These are phyloP conservation scores for Bemisia tabaci DNA, from an alignment of 1,140 invertebrate genomes.

Conservation along the genomic window DNA sequence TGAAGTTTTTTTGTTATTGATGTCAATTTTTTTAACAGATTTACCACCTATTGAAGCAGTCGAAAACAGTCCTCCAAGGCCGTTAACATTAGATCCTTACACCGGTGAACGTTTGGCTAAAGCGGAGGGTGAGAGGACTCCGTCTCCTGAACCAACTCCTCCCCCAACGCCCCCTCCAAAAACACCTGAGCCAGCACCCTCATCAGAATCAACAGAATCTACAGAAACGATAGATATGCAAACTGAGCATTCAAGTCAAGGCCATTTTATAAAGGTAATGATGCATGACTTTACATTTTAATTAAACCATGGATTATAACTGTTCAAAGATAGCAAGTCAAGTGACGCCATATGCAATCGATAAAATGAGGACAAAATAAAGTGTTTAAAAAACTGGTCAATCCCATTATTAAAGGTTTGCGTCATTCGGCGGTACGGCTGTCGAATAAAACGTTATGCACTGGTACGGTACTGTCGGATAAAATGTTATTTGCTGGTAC, in stretches of 20 bases:
- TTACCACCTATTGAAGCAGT: conserved; percentile 30
- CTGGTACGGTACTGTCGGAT: no score
- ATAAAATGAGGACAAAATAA: no score
- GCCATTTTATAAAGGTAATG: neutral
- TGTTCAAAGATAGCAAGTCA: no score
- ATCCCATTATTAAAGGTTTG: no score
- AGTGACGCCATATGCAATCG: no score
- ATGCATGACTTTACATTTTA: no score
- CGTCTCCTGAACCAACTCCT: conserved; percentile 18
- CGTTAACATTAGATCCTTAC: conserved; percentile 49
- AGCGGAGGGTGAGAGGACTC: conserved; percentile 42
- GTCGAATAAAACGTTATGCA: no score
- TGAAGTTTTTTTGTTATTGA: no score
- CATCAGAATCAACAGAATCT: neutral
- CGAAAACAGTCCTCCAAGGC: conserved; percentile 47
- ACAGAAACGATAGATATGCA: neutral
- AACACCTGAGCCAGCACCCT: neutral
- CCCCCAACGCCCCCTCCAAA: conserved; percentile 12
- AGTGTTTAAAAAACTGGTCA: no score
- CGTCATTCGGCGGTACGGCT: no score
- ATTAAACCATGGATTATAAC: no score
- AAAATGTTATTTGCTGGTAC: no score
- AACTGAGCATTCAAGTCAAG: neutral
- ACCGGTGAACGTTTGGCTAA: conserved; percentile 50
- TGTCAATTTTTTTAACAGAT: conserved; percentile 19